phyloP scores from a whole-genome alignment of 2,797 vertebrate genomes.

The Emys orbicularis region DNA sequence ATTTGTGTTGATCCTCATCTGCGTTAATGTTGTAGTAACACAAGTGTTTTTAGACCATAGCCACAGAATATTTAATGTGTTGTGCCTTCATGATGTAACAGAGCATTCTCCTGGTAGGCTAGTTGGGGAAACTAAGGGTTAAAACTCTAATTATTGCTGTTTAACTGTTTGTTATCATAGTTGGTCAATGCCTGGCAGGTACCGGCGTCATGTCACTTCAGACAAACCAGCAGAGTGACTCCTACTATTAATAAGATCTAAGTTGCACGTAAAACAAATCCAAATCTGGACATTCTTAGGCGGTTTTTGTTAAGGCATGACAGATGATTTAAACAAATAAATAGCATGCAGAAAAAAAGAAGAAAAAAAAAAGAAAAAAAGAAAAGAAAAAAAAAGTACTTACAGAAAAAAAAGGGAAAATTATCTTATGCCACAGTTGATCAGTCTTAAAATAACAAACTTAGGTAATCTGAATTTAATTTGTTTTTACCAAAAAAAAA shows the following conservation, averaged over 20 bases:
- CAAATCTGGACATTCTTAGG: slow-evolving; percentile 82
- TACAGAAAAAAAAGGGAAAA: slow-evolving; percentile 82
- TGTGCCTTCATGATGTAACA: slow-evolving; percentile 96
- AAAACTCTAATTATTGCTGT: slow-evolving; percentile 86
- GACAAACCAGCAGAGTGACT: slow-evolving; percentile 81
- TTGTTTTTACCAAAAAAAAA: slow-evolving; percentile 86
- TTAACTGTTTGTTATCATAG: slow-evolving; percentile 89
- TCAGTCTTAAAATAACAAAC: slow-evolving; percentile 76
- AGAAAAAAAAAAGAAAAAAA: background rate
- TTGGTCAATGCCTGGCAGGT: slow-evolving; percentile 90
- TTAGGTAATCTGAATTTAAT: slow-evolving; percentile 85
- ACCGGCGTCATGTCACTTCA: slow-evolving; percentile 82
- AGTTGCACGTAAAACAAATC: slow-evolving; percentile 86
- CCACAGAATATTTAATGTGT: slow-evolving; percentile 92
- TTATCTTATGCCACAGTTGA: slow-evolving; percentile 88
- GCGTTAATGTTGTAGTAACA: slow-evolving; percentile 85
- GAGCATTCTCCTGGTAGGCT: slow-evolving; percentile 89
- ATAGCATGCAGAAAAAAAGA: slow-evolving; percentile 88
- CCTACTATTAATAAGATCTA: slow-evolving; percentile 83
- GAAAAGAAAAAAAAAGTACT: slow-evolving; percentile 81
- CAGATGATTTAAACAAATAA: slow-evolving; percentile 92
- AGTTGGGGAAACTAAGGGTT: slow-evolving; percentile 84
- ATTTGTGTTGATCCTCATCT: slow-evolving; percentile 83
- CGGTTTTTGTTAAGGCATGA: slow-evolving; percentile 93
- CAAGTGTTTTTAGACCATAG: slow-evolving; percentile 89